Evolutionary conservation across 2,888 invertebrate genomes (phyloP).

Genomic region (Drosophila trichaetosa): DNA sequence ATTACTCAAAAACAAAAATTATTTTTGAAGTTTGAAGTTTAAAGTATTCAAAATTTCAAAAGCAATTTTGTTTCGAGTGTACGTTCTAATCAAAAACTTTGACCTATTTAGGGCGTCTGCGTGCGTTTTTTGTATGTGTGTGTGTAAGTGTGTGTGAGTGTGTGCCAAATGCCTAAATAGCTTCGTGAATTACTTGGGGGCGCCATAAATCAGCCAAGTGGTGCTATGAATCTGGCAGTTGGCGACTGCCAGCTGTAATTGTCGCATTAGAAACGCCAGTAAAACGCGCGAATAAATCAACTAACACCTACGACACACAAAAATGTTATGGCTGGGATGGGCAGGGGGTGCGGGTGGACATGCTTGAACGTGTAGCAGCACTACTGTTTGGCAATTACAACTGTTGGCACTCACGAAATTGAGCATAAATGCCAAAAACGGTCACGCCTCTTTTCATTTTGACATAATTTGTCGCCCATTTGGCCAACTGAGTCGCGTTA

Average conservation of each 20-base stretch:
- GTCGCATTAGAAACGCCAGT: conserved; percentile 77
- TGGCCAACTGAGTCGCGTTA: conserved; percentile 67
- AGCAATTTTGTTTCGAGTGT: not conserved
- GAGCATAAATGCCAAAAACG: conserved; percentile 71
- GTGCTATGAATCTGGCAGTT: conserved; percentile 61
- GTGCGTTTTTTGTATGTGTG: conserved; percentile 15
- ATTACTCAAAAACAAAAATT: not conserved
- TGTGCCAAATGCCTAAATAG: conserved; percentile 76
- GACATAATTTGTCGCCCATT: conserved; percentile 79
- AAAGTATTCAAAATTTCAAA: not conserved
- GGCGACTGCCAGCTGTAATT: conserved; percentile 65
- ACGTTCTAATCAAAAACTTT: conserved; percentile 64
- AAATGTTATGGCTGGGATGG: not conserved
- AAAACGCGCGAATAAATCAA: conserved; percentile 75
- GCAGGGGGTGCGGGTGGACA: conserved; percentile 1
- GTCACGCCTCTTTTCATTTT: conserved; percentile 76
- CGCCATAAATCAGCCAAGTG: conserved; percentile 76
- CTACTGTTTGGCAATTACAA: conserved; percentile 62
- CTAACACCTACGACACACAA: conserved; percentile 56
- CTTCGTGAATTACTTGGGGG: conserved; percentile 69
- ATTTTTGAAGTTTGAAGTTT: fast-evolving
- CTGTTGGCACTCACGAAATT: conserved; percentile 43
- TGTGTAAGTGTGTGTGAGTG: conserved; percentile 44
- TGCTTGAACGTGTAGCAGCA: conserved; percentile 49
- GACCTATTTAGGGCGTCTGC: conserved; percentile 52